These are phyloP conservation scores for Congeria kusceri DNA, from an alignment of 2,888 invertebrate genomes.

Conservation along the genomic window DNA sequence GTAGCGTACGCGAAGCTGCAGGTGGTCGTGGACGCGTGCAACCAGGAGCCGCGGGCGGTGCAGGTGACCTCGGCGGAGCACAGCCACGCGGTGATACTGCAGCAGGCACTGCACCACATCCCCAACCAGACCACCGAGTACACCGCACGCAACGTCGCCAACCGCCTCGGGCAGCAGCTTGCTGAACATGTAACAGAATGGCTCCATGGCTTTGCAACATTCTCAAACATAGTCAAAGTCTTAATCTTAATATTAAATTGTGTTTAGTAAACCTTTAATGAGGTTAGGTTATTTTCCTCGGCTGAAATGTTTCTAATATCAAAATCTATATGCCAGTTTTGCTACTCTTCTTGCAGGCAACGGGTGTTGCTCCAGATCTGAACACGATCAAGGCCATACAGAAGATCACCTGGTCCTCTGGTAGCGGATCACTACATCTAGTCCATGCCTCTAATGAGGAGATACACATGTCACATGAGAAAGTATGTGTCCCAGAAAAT, in stretches of 20 bases:
- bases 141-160: constrained; percentile 93
- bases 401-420: constrained; percentile 92
- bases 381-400: constrained; percentile 91
- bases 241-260: too few relatives aligned
- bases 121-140: constrained; percentile 94
- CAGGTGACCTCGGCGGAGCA: constrained; percentile 83
- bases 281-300: too few relatives aligned
- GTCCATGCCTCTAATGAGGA: constrained; percentile 88
- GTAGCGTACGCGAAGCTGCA: constrained; percentile 89
- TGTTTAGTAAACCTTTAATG: too few relatives aligned
- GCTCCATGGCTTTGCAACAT: too few relatives aligned
- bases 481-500: constrained; percentile 86
- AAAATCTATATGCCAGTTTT: too few relatives aligned
- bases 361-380: constrained; percentile 89
- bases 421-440: constrained; percentile 89
- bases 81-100: constrained; percentile 88
- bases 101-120: constrained; percentile 93
- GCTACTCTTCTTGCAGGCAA: constrained; percentile 75
- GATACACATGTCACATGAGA: constrained; percentile 89
- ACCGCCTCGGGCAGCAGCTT: constrained; percentile 92
- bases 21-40: constrained; percentile 86
- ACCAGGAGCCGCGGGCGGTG: constrained; percentile 87
- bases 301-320: too few relatives aligned
- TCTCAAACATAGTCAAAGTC: too few relatives aligned
- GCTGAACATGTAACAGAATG: constrained; percentile 93